phyloP scores from a whole-genome alignment of 2,113 vertebrate genomes.

The Ascaphus truei region DNA sequence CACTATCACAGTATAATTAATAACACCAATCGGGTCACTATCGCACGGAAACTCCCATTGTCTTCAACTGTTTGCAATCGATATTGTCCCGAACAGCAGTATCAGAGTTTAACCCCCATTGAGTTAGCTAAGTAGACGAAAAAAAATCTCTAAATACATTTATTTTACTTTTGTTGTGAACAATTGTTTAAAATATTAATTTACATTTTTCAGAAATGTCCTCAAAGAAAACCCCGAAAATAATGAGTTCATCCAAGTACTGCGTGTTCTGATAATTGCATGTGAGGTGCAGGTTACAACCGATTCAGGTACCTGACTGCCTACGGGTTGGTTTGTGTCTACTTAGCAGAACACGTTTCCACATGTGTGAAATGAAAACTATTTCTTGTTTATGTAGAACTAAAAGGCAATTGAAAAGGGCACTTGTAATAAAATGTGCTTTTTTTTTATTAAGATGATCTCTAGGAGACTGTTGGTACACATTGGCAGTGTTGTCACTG shows the following conservation, averaged over 20 bases:
- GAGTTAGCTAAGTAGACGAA: too few species aligned
- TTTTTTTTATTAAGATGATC: background rate
- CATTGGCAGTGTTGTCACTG: slow-evolving; percentile 36
- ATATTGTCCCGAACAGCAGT: too few species aligned
- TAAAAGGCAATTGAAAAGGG: slow-evolving; percentile 32
- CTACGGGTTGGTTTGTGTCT: slow-evolving; percentile 49
- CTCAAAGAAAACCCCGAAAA: slow-evolving; percentile 47
- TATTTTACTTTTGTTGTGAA: too few species aligned
- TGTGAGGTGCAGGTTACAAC: slow-evolving; percentile 60
- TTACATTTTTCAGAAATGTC: slow-evolving; percentile 42
- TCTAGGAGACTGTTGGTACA: background rate
- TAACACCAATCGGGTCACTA: too few species aligned
- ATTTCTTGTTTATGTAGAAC: slow-evolving; percentile 41
- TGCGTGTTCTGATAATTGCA: background rate
- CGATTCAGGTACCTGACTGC: slow-evolving; percentile 54
- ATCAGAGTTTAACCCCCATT: too few species aligned
- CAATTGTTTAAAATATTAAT: too few species aligned
- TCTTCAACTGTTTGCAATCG: too few species aligned
- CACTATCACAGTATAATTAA: too few species aligned
- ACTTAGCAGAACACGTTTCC: slow-evolving; percentile 57
- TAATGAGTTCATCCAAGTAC: slow-evolving; percentile 8
- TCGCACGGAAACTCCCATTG: too few species aligned
- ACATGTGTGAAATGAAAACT: slow-evolving; percentile 46
- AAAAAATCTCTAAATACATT: too few species aligned
- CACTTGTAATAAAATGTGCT: slow-evolving; percentile 9